phyloP scores from a whole-genome alignment of 2,113 vertebrate species.

The Ariopsis seemanni region DNA sequence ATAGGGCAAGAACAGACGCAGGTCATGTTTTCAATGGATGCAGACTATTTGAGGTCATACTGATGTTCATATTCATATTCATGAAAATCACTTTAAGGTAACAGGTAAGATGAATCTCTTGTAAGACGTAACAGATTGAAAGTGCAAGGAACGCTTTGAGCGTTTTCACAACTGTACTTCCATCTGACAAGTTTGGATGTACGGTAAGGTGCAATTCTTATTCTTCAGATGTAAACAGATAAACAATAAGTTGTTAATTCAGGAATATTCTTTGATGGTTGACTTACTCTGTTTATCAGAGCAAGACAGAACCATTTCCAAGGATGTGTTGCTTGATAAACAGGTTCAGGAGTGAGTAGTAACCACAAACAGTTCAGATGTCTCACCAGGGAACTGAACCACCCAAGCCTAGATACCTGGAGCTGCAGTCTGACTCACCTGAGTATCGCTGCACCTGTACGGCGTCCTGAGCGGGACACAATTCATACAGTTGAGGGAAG shows the following conservation, averaged over 20 bases:
- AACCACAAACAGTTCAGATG: not conserved
- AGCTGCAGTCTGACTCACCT: slow-evolving; percentile 10
- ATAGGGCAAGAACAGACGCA: not conserved
- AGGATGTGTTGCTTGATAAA: not conserved
- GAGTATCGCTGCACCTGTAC: slow-evolving; percentile 37
- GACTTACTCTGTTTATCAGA: not conserved
- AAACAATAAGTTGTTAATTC: not conserved
- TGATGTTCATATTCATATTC: not conserved
- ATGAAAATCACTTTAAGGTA: not conserved
- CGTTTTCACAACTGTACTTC: no score
- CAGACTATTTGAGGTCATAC: not conserved
- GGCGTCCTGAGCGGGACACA: slow-evolving; percentile 11
- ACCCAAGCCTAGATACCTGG: not conserved
- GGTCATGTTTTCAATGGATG: not conserved
- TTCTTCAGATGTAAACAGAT: no score
- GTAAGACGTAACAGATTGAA: no score
- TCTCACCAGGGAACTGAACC: not conserved
- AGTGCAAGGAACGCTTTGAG: no score
- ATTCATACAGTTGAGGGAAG: not conserved
- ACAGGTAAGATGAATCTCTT: no score
- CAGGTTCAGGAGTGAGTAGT: not conserved
- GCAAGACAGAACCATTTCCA: not conserved
- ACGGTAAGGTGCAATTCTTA: no score
- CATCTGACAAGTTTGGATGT: no score
- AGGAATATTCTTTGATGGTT: not conserved